phyloP scores from a whole-genome alignment of 2,888 invertebrate species.

The Drosophila pullipes region DNA sequence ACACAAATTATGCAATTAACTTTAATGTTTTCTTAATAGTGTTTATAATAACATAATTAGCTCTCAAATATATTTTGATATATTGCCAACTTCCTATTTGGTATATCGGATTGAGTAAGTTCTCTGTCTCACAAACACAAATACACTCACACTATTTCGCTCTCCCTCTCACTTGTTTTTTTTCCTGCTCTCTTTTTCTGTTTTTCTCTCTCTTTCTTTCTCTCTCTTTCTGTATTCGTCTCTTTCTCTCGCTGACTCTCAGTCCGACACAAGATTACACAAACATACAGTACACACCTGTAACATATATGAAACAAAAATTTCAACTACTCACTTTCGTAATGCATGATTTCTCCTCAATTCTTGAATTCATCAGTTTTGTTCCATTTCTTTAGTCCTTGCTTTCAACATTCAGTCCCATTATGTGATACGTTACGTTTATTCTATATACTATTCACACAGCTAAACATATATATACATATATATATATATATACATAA shows the following conservation, averaged over 20 bases:
- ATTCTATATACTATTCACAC: conserved; percentile 10
- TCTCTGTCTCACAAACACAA: background rate
- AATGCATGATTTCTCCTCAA: conserved; percentile 33
- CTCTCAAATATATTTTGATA: background rate
- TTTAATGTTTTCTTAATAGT: background rate
- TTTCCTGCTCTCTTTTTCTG: conserved; percentile 16
- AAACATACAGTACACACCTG: conserved; percentile 22
- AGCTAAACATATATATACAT: conserved; percentile 8
- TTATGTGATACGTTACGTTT: conserved; percentile 33
- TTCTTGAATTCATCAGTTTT: conserved; percentile 19
- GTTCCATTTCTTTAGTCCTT: conserved; percentile 15
- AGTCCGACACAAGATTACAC: conserved; percentile 6
- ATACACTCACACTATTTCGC: background rate
- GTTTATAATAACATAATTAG: background rate
- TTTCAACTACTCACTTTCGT: conserved; percentile 12
- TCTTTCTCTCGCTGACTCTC: conserved; percentile 17
- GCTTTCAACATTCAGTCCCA: conserved; percentile 13
- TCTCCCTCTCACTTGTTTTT: background rate
- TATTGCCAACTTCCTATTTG: background rate
- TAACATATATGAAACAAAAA: conserved; percentile 26
- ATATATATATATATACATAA: conserved; percentile 10
- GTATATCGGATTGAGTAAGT: background rate
- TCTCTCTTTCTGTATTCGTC: background rate
- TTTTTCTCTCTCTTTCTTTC: background rate
- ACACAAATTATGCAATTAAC: background rate